Percentiles rank a stretch among this genome's conserved stretches.
Conservation (phyloP, 2,888 invertebrate genomes). For the Malthinus flaveolus region DNA sequence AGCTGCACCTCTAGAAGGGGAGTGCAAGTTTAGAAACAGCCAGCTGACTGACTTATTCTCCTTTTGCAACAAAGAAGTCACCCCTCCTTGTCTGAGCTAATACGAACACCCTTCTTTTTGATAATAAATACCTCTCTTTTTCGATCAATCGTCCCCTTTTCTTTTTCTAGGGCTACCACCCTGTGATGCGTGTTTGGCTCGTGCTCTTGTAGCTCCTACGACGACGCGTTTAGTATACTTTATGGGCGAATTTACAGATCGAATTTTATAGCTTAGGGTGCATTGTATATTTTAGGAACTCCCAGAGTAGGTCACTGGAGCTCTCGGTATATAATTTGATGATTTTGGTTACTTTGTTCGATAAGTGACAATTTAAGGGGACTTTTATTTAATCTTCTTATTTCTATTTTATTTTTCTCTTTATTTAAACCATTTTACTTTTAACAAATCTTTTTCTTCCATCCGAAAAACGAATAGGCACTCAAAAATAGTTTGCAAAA, state of each 20-base stretch:
- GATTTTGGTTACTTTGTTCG: constrained; percentile 22
- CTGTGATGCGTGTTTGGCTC: constrained; percentile 28
- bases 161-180: constrained; percentile 27
- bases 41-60: constrained; percentile 57
- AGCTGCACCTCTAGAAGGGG: constrained; percentile 40
- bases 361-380: constrained; percentile 7
- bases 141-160: constrained; percentile 39
- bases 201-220: constrained; percentile 37
- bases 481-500: too few relatives aligned
- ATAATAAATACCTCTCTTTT: constrained; percentile 36
- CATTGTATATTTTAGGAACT: constrained; percentile 24
- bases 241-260: constrained; percentile 36
- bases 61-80: constrained; percentile 52
- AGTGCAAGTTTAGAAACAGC: constrained; percentile 41
- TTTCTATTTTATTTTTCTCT: background rate
- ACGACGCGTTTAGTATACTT: constrained; percentile 25
- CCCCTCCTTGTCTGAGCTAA: constrained; percentile 46
- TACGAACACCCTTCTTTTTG: constrained; percentile 41
- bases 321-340: constrained; percentile 29
- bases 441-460: too few relatives aligned
- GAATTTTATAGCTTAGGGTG: constrained; percentile 36
- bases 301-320: constrained; percentile 45
- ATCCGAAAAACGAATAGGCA: too few relatives aligned
- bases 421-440: too few relatives aligned
- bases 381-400: constrained; percentile 6